Evolutionary conservation across 2,888 invertebrate genomes (phyloP).

Genomic region (Lepidonotus clava): DNA sequence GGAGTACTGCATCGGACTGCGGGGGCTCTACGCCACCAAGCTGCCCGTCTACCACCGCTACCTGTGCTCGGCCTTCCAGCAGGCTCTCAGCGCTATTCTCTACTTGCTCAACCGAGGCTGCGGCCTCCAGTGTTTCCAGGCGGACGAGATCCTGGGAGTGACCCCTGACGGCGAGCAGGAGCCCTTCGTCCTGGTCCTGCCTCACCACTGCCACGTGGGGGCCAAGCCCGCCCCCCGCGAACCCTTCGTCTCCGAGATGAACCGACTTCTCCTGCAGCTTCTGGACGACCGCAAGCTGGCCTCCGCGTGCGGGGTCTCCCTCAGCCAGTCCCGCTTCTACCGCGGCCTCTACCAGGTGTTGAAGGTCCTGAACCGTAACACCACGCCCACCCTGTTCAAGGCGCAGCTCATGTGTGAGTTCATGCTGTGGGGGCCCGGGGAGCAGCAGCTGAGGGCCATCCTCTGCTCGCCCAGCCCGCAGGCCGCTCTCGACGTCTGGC

Average conservation of each 20-base stretch:
- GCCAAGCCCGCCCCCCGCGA: neutral
- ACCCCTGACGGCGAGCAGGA: constrained; percentile 30
- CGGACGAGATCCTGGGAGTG: constrained; percentile 38
- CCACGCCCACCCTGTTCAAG: constrained; percentile 31
- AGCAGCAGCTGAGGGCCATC: constrained; percentile 27
- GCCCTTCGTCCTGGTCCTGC: constrained; percentile 32
- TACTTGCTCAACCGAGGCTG: constrained; percentile 44
- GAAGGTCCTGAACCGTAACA: constrained; percentile 7
- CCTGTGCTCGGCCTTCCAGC: constrained; percentile 42
- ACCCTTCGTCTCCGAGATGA: constrained; percentile 10
- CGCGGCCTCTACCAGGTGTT: constrained; percentile 33
- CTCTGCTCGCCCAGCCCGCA: constrained; percentile 38
- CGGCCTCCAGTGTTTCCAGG: constrained; percentile 34
- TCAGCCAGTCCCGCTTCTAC: constrained; percentile 41
- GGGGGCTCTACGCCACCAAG: constrained; percentile 38
- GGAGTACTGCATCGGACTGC: constrained; percentile 35
- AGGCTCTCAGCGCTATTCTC: constrained; percentile 41
- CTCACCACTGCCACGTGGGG: constrained; percentile 33
- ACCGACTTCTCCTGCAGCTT: neutral
- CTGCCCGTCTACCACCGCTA: constrained; percentile 46
- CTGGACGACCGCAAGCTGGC: constrained; percentile 37
- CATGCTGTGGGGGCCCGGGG: constrained; percentile 42
- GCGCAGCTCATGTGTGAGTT: constrained; percentile 50
- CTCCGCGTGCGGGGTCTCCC: constrained; percentile 1
- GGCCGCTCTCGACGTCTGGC: constrained; percentile 28